phyloP scores from a whole-genome alignment of 2,113 vertebrate species.

The Acinonyx jubatus region DNA sequence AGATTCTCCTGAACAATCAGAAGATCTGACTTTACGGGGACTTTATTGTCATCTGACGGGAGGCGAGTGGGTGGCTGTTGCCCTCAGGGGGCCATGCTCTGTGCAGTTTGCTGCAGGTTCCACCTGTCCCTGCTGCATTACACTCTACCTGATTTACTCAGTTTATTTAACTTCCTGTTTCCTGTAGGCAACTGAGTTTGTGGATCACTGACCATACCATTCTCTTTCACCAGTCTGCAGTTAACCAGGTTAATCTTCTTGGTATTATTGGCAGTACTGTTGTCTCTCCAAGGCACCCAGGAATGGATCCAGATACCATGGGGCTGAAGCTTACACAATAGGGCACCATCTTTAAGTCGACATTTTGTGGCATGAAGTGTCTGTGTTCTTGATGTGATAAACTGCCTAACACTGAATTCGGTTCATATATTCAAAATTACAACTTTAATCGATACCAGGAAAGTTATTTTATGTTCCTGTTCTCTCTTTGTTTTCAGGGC shows the following conservation, averaged over 20 bases:
- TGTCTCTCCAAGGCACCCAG: not conserved
- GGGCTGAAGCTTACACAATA: not conserved
- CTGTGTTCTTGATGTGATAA: not conserved
- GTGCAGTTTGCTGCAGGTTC: not conserved
- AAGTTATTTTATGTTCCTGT: not conserved
- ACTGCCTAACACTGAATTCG: not conserved
- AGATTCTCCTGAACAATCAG: not conserved
- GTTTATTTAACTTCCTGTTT: not conserved
- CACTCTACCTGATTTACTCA: not conserved
- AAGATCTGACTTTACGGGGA: not conserved
- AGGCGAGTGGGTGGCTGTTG: not conserved
- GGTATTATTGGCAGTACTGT: not conserved
- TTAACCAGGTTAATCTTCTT: not conserved
- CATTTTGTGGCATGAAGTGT: not conserved
- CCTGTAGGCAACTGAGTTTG: not conserved
- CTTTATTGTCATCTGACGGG: not conserved
- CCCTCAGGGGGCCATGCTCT: not conserved
- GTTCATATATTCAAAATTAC: not conserved
- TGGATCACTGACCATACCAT: not conserved
- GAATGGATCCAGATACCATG: not conserved
- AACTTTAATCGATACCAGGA: not conserved
- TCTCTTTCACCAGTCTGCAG: not conserved
- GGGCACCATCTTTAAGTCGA: not conserved
- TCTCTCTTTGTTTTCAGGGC: not conserved
- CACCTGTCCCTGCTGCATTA: not conserved